Base-by-base conservation (phyloP, 2,797 vertebrate genomes). In the Chaunax sp. region DNA sequence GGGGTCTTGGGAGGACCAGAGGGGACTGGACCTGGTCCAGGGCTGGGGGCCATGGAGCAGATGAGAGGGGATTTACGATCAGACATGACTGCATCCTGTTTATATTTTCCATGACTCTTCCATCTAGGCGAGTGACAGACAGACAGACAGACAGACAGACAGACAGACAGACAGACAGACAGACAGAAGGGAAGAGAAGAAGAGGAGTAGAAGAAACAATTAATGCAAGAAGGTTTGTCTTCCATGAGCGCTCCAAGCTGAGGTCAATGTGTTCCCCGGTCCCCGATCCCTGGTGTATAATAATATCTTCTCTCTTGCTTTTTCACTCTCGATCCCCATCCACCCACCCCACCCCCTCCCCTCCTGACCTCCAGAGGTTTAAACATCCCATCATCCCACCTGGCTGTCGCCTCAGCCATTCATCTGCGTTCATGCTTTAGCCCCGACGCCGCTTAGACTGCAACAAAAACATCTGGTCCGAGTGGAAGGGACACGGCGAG, bases 11-110 rank as follows among this genome's bases (percentile, higher is more conserved):
- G 44, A 77, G 65, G 74, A 65, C 75, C 73, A 72, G 54, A 84
- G 79, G 78, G 66, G 82, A 84, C 75, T 69, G 75, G 84, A 85
- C 81, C 71, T 73, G 84, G 80, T 76, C 60, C 75, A 85, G 82
- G 82, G 89, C 85, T 37, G 19, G 52, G 38, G 78, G 82, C 86
- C 87, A 86, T 69, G 59, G 81, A 82, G 79, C 80, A 80, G 83
- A 85, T 67, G 52, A 80, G 80, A 79, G 86, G 87, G 88, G 90
- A 92, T 93, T 93, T 92, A 91, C 82, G 82, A 89, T 89, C 90
- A 93, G 90, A 93, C 90, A 90, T 89, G 87, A 86, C 87, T 90
- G 84, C 87, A 91, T 94, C 91, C 91, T 93, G 92, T 94, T 94
- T 93, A 93, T 90, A 91, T 90, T 89, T 87, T 90, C 79, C 83